Percentiles rank a stretch among this genome's conserved stretches.
phyloP scores from a whole-genome alignment of 2,888 invertebrate genomes.

The Cerastis rubricosa region DNA sequence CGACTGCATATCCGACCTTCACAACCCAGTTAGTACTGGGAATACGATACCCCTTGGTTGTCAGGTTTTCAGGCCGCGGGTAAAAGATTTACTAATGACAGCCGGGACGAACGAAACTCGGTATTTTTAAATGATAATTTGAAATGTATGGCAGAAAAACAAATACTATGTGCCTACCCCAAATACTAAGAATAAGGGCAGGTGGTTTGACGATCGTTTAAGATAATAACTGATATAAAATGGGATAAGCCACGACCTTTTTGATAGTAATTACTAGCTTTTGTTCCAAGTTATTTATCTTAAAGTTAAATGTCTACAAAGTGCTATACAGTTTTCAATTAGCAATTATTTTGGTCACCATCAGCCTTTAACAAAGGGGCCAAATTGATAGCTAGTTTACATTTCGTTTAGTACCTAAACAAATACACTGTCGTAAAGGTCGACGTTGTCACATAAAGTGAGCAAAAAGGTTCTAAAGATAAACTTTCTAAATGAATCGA shows the following conservation, averaged over 20 bases:
- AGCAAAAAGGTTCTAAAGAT: slow-evolving; percentile 17
- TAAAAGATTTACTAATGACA: no score
- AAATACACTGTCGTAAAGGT: slow-evolving; percentile 13
- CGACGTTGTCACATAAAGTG: slow-evolving; percentile 5
- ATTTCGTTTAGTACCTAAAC: slow-evolving; percentile 10
- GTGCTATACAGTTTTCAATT: slow-evolving; percentile 37
- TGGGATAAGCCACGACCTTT: background rate
- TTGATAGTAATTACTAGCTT: background rate
- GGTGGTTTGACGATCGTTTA: background rate
- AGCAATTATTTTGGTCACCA: slow-evolving; percentile 43
- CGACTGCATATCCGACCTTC: no score
- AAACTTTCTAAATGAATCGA: slow-evolving; percentile 21
- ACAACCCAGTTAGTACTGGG: no score
- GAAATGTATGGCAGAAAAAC: background rate
- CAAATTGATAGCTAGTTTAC: slow-evolving; percentile 8
- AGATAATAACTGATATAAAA: background rate
- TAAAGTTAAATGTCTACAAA: slow-evolving; percentile 11
- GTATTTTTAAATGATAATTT: no score
- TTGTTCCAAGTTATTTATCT: slow-evolving; percentile 20
- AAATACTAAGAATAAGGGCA: background rate
- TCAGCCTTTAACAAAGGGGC: slow-evolving; percentile 3
- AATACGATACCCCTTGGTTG: no score
- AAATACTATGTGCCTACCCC: background rate
- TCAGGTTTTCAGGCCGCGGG: no score
- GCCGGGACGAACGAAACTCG: no score